Evolutionary conservation across 2,113 vertebrate species (phyloP), one percentile per base, ranked within the genome.

Genomic region (Australoheros scitulus): DNA sequence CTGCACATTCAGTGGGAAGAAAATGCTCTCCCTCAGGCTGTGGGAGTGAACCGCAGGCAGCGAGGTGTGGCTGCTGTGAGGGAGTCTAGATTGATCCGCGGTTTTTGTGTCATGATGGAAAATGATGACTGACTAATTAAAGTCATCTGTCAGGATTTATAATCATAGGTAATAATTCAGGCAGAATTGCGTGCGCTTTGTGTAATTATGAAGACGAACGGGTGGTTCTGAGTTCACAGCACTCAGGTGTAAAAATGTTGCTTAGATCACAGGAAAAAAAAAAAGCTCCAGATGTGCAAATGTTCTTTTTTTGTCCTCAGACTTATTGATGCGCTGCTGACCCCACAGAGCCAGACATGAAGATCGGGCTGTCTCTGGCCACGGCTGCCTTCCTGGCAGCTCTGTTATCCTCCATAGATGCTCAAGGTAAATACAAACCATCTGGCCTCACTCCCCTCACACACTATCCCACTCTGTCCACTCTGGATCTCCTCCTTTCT

Each of bases 301-400:
- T 61, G 57, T 80, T 50, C 52, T 95, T 89, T 61, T 81, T 70
- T 70, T 52, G 32, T 92, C 90, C 88, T 79, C 95, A 99, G 98
- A 96, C 94, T 94, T 92, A 96, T 98, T 97, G 95, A 97, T 98
- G 98, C 77, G 93, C 95, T 96, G 96, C 96, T 98, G 96, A 99
- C 93, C 94, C 85, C 80, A 32, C 74, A 93, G 92, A 91, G 72
- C 84, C 91, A 94, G 97, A 93, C 91, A 99, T 99, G 98, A 97
- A 97, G 97, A 96, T 93, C 91, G 95, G 96, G 94, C 96, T 99
- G 92, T 96, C 91, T 81, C 90, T 96, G 87, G 97, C 95, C 93
- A 83, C 93, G 11, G 96, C 96, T 93, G 96, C 96, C 91, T 93
- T 98, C 72, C 94, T 97, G 58, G 96, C 95, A 93, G 96, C 96